Evolutionary conservation across 2,888 invertebrate genomes (phyloP), one percentile per base, ranked within the genome.

Genomic region (Strigamia maritima): DNA sequence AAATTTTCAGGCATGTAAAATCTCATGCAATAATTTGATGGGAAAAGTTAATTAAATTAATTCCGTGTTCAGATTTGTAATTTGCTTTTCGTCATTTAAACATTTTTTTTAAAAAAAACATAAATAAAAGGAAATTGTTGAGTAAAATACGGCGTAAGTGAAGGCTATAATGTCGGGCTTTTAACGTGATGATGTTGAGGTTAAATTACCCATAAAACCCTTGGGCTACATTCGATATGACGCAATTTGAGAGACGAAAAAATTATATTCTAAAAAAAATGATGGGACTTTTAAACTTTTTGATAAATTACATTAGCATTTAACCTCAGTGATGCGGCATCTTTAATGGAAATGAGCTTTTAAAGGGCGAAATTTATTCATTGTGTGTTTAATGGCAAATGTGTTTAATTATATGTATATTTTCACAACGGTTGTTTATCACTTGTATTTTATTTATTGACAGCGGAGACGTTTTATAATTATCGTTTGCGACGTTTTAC

Each of bases 101-200:
- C n/a, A n/a, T n/a, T n/a, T 44, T 44, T 10, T 44, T 49, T 1
- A 49, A n/a, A 49, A 49, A 49, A 49, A 19, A 14, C 19, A n/a
- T n/a, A n/a, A n/a, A 49, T 49, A 49, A 49, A n/a, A n/a, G 49
- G 49, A n/a, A 49, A n/a, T 16, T 49, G n/a, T 49, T n/a, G 49
- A 49, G 49, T 40, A 49, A 49, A 49, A 49, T 49, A 49, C 49
- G 16, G n/a, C 10, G 49, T 49, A 49, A 49, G n/a, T 49, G 49
- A 49, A 49, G 19, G 49, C 49, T 19, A 7, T 49, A 49, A 49
- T 49, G 49, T 49, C n/a, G 49, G 31, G 49, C n/a, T 49, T 49
- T 49, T 49, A 49, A 49, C 49, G 49, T 49, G 49, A 49, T 49
- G 49, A 49, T n/a, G 49, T 49, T 49, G 49, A 49, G 49, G 49